Percentiles rank a stretch among this genome's conserved stretches.
phyloP scores from a whole-genome alignment of 2,888 invertebrate species.

The Cecidostiba fungosa region DNA sequence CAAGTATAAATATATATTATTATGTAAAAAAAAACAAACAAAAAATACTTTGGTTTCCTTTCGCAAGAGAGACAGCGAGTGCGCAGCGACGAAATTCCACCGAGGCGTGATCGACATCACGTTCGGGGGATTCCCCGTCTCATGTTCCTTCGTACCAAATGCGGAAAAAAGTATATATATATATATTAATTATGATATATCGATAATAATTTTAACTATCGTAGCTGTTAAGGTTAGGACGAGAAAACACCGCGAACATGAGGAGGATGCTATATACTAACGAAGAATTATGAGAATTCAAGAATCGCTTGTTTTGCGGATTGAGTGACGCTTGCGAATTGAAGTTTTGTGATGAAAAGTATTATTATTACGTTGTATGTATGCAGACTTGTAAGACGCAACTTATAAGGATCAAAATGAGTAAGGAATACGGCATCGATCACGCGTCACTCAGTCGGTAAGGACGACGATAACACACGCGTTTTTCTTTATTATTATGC shows the following conservation, averaged over 20 bases:
- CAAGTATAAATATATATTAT: conserved; percentile 19
- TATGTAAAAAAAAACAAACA: conserved; percentile 1
- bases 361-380: conserved; percentile 8
- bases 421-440: neutral
- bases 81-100: conserved; percentile 51
- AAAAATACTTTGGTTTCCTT: conserved; percentile 31
- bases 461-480: conserved; percentile 4
- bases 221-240: conserved; percentile 56
- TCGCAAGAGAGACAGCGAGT: conserved; percentile 39
- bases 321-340: conserved; percentile 43
- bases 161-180: conserved; percentile 49
- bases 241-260: conserved; percentile 20
- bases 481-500: conserved; percentile 22
- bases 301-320: conserved; percentile 30
- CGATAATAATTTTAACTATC: conserved; percentile 55
- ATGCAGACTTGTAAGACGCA: neutral
- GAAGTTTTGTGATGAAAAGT: conserved; percentile 8
- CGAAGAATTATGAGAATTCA: conserved; percentile 34
- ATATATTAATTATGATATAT: neutral
- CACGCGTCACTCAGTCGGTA: conserved; percentile 46
- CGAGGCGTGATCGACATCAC: conserved; percentile 50
- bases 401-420: neutral
- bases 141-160: conserved; percentile 65
- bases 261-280: conserved; percentile 52
- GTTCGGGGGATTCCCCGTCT: conserved; percentile 58